Evolutionary conservation across 2,113 vertebrate species (phyloP), one percentile per base, ranked within the genome.

Genomic region (Dipodomys spectabilis): DNA sequence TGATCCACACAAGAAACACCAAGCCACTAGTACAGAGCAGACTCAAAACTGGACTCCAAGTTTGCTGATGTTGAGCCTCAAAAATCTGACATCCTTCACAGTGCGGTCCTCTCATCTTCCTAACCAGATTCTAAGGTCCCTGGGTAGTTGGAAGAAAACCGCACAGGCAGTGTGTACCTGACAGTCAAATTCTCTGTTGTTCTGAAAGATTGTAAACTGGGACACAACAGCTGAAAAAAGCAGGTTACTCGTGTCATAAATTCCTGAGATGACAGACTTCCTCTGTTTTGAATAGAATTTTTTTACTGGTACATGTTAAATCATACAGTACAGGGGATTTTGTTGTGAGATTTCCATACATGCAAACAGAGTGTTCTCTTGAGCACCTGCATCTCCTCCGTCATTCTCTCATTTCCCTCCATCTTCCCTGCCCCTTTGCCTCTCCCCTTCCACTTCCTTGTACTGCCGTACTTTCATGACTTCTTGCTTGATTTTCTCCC

Each of bases 141-240:
- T 18, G 15, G 30, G 30, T 30, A 64, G 25, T 32, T 30, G 74
- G 23, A 23, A 83, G 35, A 39, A 85, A 80, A 25, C 25, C 44
- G n/a, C 19, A 9, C 10, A 9, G 4, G 28, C 60, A n/a, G 1
- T 6, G 68, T 30, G 16, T 65, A 4, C 11, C 3, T 19, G 16
- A n/a, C 25, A 6, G 32, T n/a, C 65, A 35, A 49, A 35, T 49
- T 68, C 13, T 81, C 64, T 0, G 22, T 25, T 16, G 20, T 27
- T 25, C 49, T 45, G 7, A 57, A 87, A 19, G 23, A 18, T 9
- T 7, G 85, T 44, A 74, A 45, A 88, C 2, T 69, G 53, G 23
- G 10, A 88, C 78, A 53, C 20, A 32, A 73, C 25, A 81, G 53
- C 72, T 83, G 28, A 81, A 95, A 49, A 94, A 75, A 77, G 73